Conservation (phyloP, 2,797 vertebrate species). For the Rhabdomys pumilio region DNA sequence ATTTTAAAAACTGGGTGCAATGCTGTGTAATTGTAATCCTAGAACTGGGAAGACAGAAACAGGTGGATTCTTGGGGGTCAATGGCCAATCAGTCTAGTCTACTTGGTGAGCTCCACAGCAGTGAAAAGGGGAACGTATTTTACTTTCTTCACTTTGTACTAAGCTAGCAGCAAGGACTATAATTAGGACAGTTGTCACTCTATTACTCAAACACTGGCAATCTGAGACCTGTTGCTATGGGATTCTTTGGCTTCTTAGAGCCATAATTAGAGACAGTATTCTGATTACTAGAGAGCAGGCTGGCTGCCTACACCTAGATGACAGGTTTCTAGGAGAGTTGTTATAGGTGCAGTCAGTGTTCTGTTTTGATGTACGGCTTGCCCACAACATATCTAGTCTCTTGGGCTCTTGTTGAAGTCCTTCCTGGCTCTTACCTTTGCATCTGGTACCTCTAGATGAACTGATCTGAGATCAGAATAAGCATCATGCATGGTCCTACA, state of each 20-base stretch:
- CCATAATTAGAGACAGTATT: not conserved
- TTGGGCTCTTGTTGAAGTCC: not conserved
- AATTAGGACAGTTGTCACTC: not conserved
- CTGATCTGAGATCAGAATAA: not conserved
- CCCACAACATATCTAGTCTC: not conserved
- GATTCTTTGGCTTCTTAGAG: not conserved
- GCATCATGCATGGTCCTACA: accelerated
- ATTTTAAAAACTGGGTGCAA: not conserved
- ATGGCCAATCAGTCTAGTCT: not conserved
- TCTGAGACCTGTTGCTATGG: not conserved
- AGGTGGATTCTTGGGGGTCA: not conserved
- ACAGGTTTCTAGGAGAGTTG: not conserved
- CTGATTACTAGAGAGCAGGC: not conserved
- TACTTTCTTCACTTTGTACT: not conserved
- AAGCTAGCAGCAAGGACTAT: not conserved
- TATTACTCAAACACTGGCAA: not conserved
- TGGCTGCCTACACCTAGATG: not conserved
- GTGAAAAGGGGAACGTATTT: not conserved
- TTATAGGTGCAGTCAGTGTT: not conserved
- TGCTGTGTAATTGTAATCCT: not conserved
- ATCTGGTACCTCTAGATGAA: not conserved
- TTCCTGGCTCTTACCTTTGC: not conserved
- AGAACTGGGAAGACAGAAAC: not conserved
- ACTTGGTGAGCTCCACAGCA: not conserved
- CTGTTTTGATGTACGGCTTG: not conserved